Base-by-base conservation (phyloP, 2,888 invertebrate genomes). In the Alviniconcha strummeri region DNA sequence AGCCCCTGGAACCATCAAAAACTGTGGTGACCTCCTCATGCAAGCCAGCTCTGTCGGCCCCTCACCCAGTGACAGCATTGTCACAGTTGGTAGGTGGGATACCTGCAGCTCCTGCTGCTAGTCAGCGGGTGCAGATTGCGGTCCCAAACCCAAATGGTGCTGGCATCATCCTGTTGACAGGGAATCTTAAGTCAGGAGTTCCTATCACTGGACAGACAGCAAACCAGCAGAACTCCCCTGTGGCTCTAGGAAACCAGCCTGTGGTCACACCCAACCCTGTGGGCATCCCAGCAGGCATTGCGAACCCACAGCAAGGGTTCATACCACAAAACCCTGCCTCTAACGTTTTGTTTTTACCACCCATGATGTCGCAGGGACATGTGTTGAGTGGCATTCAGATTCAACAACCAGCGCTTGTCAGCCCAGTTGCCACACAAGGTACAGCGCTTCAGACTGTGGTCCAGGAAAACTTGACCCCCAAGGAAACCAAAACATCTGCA, bases 371-470 rank as follows among this genome's bases (percentile, higher is more conserved):
- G 6, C 78, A 78, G 64, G 78, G 78, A 19, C 19, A 78, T 57
- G 36, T 78, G 52, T 52, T 78, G 15, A 78, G 57, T 78, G 78
- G 78, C 3, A 78, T 78, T 64, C 78, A 57, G 19, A 77, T 77
- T 57, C 19, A 57, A 57, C 19, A 36, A 36, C 36, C 36, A 36
- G 36, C 36, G 3, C 36, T 36, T 36, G 36, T 36, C 36, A 36
- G 3, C 36, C 36, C 36, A 36, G 36, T 36, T 36, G 3, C 36
- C 36, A 36, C 36, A 36, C 36, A 36, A 36, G 36, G 36, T 36
- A 36, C 36, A 36, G 36, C 36, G 3, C 36, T 36, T 36, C 36
- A 36, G 36, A 36, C 36, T 36, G 36, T 36, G 36, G 36, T 36
- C 36, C 36, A 36, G 36, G 36, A 36, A 36, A 36, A 36, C 36